Percentiles rank a stretch among this genome's conserved stretches.
Conservation (phyloP, 2,797 vertebrate species). For the Chelonia mydas region DNA sequence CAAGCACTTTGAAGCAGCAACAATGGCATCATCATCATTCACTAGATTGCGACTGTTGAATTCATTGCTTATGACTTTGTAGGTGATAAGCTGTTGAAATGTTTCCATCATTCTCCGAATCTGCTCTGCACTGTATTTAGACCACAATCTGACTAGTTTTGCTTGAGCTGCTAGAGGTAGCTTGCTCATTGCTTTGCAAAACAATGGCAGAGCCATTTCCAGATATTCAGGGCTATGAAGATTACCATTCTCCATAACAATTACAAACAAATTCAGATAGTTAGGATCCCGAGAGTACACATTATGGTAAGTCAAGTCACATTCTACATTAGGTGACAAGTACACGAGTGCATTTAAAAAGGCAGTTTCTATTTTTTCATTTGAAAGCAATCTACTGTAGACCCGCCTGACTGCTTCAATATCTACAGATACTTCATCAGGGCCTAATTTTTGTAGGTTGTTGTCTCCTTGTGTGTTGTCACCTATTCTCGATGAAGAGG, state of each 20-base stretch:
- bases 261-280: conserved; percentile 97
- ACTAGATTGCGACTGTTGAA: conserved; percentile 93
- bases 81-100: conserved; percentile 98
- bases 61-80: conserved; percentile 97
- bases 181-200: conserved; percentile 99
- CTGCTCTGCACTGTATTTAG: conserved; percentile 87
- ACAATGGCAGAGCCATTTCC: conserved; percentile 94
- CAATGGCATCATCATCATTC: conserved; percentile 95
- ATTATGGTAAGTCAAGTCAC: conserved; percentile 97
- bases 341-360: conserved; percentile 96
- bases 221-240: conserved; percentile 99
- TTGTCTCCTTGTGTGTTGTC: conserved; percentile 84
- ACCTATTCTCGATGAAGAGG: conserved; percentile 84
- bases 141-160: conserved; percentile 92
- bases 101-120: conserved; percentile 96
- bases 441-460: conserved; percentile 79
- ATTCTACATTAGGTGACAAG: conserved; percentile 96
- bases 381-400: conserved; percentile 90
- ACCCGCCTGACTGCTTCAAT: conserved; percentile 92
- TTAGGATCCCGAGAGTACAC: conserved; percentile 94
- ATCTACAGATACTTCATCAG: conserved; percentile 91
- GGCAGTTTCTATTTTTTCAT: conserved; percentile 94
- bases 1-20: conserved; percentile 95
- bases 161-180: conserved; percentile 92
- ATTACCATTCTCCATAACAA: conserved; percentile 97